Conservation (phyloP, 30 jellyfish, hydroid and myxozoan species). For the Rhopilema esculentum region DNA sequence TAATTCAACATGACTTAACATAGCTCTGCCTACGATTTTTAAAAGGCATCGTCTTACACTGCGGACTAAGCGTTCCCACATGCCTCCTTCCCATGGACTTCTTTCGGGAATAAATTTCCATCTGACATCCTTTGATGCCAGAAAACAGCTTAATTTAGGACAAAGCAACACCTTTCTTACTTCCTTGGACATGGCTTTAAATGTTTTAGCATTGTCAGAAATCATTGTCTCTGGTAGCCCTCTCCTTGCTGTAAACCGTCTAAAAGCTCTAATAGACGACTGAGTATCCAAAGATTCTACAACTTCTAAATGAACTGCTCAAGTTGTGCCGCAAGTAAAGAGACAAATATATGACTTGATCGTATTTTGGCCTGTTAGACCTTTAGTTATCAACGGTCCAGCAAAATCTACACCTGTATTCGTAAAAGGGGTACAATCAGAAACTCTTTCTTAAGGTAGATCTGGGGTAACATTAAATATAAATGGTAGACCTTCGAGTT, state of each 20-base stretch:
- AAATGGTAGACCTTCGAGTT: conserved; percentile 63
- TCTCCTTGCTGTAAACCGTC: conserved; percentile 28
- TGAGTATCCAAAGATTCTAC: conserved; percentile 14
- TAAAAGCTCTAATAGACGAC: conserved; percentile 11
- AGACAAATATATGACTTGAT: conserved; percentile 39
- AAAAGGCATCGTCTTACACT: conserved; percentile 33
- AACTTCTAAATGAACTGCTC: conserved; percentile 64
- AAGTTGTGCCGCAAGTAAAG: conserved; percentile 57
- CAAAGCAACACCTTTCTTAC: conserved; percentile 14
- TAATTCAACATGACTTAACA: too few species aligned
- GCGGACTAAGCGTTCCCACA: conserved; percentile 51
- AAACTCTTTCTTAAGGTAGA: conserved; percentile 44
- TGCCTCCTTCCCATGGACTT: conserved; percentile 67
- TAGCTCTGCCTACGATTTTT: conserved; percentile 22
- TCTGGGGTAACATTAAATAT: conserved; percentile 2
- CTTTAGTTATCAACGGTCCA: conserved; percentile 26
- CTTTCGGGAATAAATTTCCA: conserved; percentile 35
- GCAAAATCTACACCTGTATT: conserved; percentile 59
- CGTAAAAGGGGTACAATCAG: conserved; percentile 50
- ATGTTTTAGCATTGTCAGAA: conserved; percentile 46
- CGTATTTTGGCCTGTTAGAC: background rate
- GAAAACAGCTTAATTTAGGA: conserved; percentile 4
- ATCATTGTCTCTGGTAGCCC: conserved; percentile 37
- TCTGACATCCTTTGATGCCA: conserved; percentile 10
- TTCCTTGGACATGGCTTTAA: conserved; percentile 34